Base-by-base conservation (phyloP, 2,797 vertebrate species). In the Hypotaenidia philippensis region DNA sequence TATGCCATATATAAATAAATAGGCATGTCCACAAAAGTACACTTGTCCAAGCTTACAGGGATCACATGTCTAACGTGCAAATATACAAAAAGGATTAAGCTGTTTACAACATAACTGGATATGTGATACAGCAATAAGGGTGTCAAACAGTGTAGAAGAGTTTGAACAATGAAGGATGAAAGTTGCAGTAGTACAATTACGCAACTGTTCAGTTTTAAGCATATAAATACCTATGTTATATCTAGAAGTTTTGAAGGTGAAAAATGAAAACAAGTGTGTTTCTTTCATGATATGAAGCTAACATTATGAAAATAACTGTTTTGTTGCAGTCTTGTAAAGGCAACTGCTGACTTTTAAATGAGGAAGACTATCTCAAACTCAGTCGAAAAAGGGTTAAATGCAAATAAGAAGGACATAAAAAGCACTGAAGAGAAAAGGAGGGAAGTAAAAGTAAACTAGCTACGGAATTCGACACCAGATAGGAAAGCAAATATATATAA, bases 391-490 rank as follows among this genome's bases (percentile, higher is more conserved):
- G 41, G 77, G n/a, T 78, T 57, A 72, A 70, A 52, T 52, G n/a
- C 19, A 53, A 61, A 44, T 34, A 23, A 55, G 34, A 5, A 85
- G 5, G 11, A 68, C 6, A 68, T 18, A 87, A 84, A 71, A 40
- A 0, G 0, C 1, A 4, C 9, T 69, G 76, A 68, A 63, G 13
- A 9, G n/a, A 80, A 79, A 72, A 19, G 3, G 3, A 4, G 8
- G 6, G 7, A 74, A 45, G 11, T 27, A 59, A 77, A 83, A 53
- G 16, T 68, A 65, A 92, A 70, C 14, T 26, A 63, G 13, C 19
- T 41, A 38, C 1, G 5, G 47, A 16, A 6, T 16, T 41, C 26
- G n/a, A 50, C 8, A 3, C 21, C 29, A 79, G 25, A 29, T 20
- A 47, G n/a, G 6, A 40, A 26, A 17, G 3, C 15, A 44, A 60